These are phyloP conservation scores for Helostoma temminkii DNA, from an alignment of 2,797 vertebrate genomes.

Conservation along the genomic window DNA sequence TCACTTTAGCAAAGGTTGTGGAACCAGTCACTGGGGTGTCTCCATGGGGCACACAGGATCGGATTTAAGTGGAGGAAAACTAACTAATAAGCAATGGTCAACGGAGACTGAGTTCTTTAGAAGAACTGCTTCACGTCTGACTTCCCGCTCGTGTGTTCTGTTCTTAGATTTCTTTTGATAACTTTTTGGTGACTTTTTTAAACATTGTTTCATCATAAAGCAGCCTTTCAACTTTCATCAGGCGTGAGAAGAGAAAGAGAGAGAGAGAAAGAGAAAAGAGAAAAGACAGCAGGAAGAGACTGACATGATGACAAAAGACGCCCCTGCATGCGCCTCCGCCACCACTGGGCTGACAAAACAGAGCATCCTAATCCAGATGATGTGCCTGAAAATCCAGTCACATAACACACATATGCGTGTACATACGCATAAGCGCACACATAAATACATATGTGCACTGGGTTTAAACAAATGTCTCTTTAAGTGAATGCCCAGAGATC, in stretches of 20 bases:
- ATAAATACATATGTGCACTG: slow-evolving; percentile 46
- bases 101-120: slow-evolving; percentile 18
- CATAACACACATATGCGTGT: slow-evolving; percentile 7
- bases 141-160: background rate
- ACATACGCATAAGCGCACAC: slow-evolving; percentile 27
- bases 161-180: background rate
- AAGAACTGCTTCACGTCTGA: slow-evolving; percentile 2
- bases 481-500: slow-evolving; percentile 47
- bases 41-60: slow-evolving; percentile 23
- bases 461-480: slow-evolving; percentile 44
- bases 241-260: slow-evolving; percentile 5
- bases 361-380: slow-evolving; percentile 80
- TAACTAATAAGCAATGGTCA: slow-evolving; percentile 42
- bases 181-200: background rate
- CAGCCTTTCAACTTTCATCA: slow-evolving; percentile 37
- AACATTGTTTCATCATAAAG: slow-evolving; percentile 21
- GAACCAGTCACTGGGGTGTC: slow-evolving; percentile 44
- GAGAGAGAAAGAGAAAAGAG: background rate
- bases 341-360: slow-evolving; percentile 77
- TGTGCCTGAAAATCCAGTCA: slow-evolving; percentile 73
- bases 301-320: slow-evolving; percentile 74
- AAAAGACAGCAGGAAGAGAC: slow-evolving; percentile 19
- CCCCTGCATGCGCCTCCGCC: slow-evolving; percentile 43
- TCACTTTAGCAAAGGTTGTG: slow-evolving; percentile 54
- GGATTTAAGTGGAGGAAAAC: slow-evolving; percentile 35